Evolutionary conservation across 2,888 invertebrate species (phyloP).

Genomic region (Steromphala cineraria): DNA sequence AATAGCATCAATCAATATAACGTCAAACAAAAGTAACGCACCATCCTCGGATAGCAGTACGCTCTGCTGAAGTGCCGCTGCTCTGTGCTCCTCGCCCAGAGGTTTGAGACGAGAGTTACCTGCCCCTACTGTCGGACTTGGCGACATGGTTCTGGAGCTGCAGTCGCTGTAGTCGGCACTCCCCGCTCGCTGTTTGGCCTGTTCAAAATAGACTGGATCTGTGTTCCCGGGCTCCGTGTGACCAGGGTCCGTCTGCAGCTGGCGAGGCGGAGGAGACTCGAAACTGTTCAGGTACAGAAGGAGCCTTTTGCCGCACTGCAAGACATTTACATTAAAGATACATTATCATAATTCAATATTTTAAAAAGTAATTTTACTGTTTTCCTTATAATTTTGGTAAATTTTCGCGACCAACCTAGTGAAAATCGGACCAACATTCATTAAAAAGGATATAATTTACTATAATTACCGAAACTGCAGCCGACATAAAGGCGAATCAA

Average conservation of each 20-base stretch:
- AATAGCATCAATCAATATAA: too few relatives aligned
- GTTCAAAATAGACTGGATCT: neutral
- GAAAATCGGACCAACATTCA: too few relatives aligned
- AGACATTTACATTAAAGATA: neutral
- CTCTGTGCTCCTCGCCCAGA: slow-evolving; percentile 46
- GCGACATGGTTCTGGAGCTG: neutral
- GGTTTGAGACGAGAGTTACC: neutral
- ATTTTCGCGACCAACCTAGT: too few relatives aligned
- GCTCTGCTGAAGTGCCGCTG: slow-evolving; percentile 47
- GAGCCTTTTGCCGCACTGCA: slow-evolving; percentile 37
- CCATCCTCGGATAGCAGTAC: slow-evolving; percentile 48
- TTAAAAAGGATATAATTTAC: too few relatives aligned
- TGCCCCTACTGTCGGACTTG: neutral
- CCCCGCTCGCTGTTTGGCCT: neutral
- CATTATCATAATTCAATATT: too few relatives aligned
- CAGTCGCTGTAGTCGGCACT: neutral
- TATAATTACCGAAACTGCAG: too few relatives aligned
- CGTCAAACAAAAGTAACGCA: slow-evolving; percentile 22
- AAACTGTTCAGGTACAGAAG: slow-evolving; percentile 26
- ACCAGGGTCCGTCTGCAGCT: too few relatives aligned
- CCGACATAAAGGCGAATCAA: too few relatives aligned
- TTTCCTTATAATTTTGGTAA: too few relatives aligned
- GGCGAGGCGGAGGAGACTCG: neutral
- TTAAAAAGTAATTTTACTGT: too few relatives aligned
- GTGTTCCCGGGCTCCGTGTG: neutral